Conservation (phyloP, 2,113 vertebrate genomes). For the Archilochus colubris region DNA sequence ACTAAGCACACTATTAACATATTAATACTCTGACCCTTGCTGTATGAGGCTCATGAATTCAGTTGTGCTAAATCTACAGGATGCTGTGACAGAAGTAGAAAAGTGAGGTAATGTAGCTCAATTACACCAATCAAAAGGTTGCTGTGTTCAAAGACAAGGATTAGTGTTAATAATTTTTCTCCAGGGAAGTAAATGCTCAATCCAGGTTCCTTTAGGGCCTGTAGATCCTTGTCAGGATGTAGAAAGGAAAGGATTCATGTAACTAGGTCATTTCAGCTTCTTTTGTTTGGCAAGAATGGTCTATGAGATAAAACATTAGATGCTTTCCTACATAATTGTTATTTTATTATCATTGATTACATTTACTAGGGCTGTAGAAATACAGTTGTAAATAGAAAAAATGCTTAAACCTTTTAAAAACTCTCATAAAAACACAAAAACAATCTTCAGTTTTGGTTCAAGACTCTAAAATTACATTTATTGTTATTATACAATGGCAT, state of each 20-base stretch:
- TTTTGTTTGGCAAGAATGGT: slow-evolving; percentile 62
- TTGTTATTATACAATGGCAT: neutral
- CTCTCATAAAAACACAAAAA: neutral
- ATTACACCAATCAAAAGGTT: slow-evolving; percentile 56
- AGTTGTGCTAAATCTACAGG: slow-evolving; percentile 12
- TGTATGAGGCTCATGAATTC: slow-evolving; percentile 56
- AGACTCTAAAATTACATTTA: neutral
- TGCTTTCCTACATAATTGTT: neutral
- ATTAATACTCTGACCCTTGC: slow-evolving; percentile 67
- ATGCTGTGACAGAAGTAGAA: slow-evolving; percentile 44
- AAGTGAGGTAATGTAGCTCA: slow-evolving; percentile 58
- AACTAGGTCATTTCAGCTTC: slow-evolving; percentile 72
- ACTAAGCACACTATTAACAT: slow-evolving; percentile 62
- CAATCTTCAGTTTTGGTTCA: neutral
- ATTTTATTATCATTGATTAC: neutral
- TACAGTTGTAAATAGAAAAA: neutral
- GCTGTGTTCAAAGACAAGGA: slow-evolving; percentile 74
- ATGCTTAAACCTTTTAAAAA: neutral
- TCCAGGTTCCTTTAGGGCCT: slow-evolving; percentile 63
- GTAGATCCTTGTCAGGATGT: slow-evolving; percentile 57
- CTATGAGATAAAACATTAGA: slow-evolving; percentile 44
- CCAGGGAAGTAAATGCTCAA: slow-evolving; percentile 67
- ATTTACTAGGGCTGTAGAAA: slow-evolving; percentile 1
- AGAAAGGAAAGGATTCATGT: slow-evolving; percentile 28
- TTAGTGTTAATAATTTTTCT: slow-evolving; percentile 78